Evolutionary conservation across 53 echinoderm and acorn worm genomes (phyloP), one percentile per base, ranked within the genome.

Genomic region (Antedon mediterranea): DNA sequence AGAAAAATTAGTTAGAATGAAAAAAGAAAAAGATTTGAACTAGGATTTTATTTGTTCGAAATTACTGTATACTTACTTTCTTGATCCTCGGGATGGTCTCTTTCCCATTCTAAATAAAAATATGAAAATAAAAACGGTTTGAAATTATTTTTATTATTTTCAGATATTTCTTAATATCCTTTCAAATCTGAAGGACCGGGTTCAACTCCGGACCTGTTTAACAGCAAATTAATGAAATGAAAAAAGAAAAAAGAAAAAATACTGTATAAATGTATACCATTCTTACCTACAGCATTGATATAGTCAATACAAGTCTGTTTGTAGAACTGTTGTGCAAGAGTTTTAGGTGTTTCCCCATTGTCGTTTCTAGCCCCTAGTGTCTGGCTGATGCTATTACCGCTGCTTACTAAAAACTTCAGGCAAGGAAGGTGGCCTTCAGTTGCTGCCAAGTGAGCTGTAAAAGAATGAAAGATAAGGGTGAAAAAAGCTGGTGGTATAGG

Each of bases 11-110:
- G n/a, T n/a, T n/a, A n/a, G n/a, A n/a, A n/a, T n/a, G n/a, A n/a
- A n/a, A n/a, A n/a, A n/a, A n/a, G n/a, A n/a, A n/a, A n/a, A n/a
- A n/a, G n/a, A n/a, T n/a, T n/a, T n/a, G n/a, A n/a, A n/a, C n/a
- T n/a, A n/a, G n/a, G n/a, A n/a, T n/a, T n/a, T n/a, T n/a, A n/a
- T n/a, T n/a, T n/a, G n/a, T n/a, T n/a, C n/a, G n/a, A n/a, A n/a
- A n/a, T n/a, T n/a, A n/a, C n/a, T n/a, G n/a, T n/a, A n/a, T n/a
- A 86, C 94, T 89, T 89, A 94, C 94, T 94, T 83, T 94, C 94
- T 44, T 94, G 89, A 34, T 94, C 94, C 78, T 94, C 94, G 71
- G 94, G 94, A 73, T 94, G 91, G 32, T 91, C 94, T 73, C 94
- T 80, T 57, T 94, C 94, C 94, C 94, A 94, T 78, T 91, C 94